phyloP scores from a whole-genome alignment of 1,140 invertebrate species.

The Rhagoletis zephyria region DNA sequence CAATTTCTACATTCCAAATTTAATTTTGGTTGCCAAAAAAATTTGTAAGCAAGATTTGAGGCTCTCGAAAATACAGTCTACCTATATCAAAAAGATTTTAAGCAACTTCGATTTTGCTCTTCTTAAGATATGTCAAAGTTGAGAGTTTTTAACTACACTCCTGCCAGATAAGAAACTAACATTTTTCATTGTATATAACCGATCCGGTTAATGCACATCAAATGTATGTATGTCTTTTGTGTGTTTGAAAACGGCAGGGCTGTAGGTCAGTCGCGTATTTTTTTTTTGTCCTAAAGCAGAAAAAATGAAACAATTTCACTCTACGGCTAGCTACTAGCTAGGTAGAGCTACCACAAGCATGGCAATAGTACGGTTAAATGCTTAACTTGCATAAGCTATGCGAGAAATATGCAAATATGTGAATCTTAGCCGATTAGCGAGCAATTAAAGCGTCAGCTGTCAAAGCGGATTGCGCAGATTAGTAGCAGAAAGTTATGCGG shows the following conservation, averaged over 20 bases:
- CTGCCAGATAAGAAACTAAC: too few relatives aligned
- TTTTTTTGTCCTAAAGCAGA: background rate
- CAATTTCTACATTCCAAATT: too few relatives aligned
- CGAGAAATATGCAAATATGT: conserved; percentile 20
- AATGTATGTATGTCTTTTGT: background rate
- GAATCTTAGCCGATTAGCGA: conserved; percentile 4
- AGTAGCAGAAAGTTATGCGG: background rate
- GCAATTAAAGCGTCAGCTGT: conserved; percentile 22
- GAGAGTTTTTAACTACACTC: too few relatives aligned
- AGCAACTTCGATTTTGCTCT: too few relatives aligned
- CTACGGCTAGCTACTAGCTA: background rate
- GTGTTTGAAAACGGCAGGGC: background rate
- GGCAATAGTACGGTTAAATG: background rate
- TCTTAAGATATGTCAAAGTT: too few relatives aligned
- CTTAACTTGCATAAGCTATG: background rate
- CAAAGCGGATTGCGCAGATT: conserved; percentile 2
- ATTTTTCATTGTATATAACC: too few relatives aligned
- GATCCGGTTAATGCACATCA: background rate
- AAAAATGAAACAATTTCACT: background rate
- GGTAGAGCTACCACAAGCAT: background rate
- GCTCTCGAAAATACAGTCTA: too few relatives aligned
- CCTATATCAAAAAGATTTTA: too few relatives aligned
- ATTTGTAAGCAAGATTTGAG: too few relatives aligned
- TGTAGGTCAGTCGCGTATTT: background rate
- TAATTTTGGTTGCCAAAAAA: too few relatives aligned